Percentiles rank a stretch among this genome's conserved stretches.
Conservation (phyloP, 2,113 vertebrate genomes). For the Willisornis vidua region DNA sequence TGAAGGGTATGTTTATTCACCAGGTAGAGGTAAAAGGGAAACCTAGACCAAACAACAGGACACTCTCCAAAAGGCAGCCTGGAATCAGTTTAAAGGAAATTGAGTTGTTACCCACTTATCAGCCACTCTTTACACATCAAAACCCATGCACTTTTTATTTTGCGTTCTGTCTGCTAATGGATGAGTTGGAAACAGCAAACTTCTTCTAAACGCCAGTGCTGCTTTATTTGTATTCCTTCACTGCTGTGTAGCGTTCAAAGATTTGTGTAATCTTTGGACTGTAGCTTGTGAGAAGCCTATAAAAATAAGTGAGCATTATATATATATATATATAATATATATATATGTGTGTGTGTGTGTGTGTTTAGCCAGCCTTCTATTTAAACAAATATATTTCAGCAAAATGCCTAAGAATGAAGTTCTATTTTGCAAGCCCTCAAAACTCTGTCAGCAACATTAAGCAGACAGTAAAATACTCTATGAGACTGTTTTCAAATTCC, state of each 20-base stretch:
- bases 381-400: slow-evolving; percentile 2
- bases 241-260: neutral
- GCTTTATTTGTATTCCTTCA: neutral
- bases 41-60: neutral
- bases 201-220: neutral
- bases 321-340: neutral
- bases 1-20: neutral
- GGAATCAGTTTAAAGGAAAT: neutral
- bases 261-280: neutral
- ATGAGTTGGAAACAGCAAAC: neutral
- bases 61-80: neutral
- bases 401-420: neutral
- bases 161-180: neutral
- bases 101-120: neutral
- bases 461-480: neutral
- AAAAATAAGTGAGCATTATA: neutral
- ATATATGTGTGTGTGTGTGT: neutral
- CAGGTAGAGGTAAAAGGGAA: neutral
- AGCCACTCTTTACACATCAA: neutral
- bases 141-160: neutral
- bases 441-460: neutral
- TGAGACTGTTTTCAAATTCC: neutral
- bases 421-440: slow-evolving; percentile 22
- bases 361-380: neutral
- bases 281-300: neutral